Evolutionary conservation across 2,113 vertebrate species (phyloP).

Genomic region (Psammodynastes pulverulentus): DNA sequence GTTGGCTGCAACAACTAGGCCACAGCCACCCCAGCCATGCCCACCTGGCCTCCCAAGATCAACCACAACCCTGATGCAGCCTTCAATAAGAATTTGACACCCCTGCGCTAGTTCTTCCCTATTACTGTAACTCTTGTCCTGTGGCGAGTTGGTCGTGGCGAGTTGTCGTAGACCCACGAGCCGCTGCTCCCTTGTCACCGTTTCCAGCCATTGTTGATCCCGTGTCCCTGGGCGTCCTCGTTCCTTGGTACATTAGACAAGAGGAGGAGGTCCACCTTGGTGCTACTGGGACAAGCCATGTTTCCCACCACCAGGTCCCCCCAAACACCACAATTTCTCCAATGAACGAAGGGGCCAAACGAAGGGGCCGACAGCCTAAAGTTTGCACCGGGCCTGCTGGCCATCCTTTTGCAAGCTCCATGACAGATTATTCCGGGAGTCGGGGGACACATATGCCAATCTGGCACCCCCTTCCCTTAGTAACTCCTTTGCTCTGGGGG

Average conservation of each 20-base stretch:
- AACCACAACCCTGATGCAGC: too few species aligned
- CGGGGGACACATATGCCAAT: background rate
- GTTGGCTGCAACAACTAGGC: too few species aligned
- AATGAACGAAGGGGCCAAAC: background rate
- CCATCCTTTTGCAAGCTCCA: background rate
- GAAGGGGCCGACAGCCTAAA: fast-evolving
- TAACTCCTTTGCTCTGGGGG: background rate
- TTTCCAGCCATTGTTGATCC: background rate
- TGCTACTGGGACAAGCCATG: slow-evolving; percentile 12
- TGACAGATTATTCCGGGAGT: background rate
- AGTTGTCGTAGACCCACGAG: too few species aligned
- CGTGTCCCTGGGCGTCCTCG: background rate
- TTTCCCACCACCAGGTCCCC: background rate
- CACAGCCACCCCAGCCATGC: too few species aligned
- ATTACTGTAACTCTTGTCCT: too few species aligned
- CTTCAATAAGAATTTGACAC: too few species aligned
- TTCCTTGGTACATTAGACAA: background rate
- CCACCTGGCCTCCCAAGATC: too few species aligned
- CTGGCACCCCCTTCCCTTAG: background rate
- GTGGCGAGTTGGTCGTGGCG: too few species aligned
- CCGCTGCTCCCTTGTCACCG: background rate
- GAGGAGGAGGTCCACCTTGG: background rate
- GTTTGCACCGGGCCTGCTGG: background rate
- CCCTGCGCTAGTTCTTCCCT: too few species aligned
- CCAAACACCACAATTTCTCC: background rate